phyloP scores from a whole-genome alignment of 1,140 invertebrate species.

The Zophobas atratus region DNA sequence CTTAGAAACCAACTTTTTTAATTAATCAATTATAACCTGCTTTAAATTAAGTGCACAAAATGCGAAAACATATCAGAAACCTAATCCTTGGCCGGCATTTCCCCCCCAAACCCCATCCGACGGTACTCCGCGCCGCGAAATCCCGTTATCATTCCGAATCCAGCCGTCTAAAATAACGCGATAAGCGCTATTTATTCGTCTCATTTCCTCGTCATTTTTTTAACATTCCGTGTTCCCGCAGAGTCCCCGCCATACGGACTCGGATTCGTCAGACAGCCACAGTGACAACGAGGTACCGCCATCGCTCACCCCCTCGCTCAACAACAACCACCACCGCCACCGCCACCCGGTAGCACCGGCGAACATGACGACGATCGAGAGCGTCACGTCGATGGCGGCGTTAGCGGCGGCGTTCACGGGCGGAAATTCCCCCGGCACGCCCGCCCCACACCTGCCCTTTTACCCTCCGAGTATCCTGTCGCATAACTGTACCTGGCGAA shows the following conservation, averaged over 20 bases:
- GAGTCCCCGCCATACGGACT: slow-evolving; percentile 75
- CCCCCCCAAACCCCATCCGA: too few species aligned
- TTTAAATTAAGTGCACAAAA: too few species aligned
- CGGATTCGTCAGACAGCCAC: slow-evolving; percentile 72
- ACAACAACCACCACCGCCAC: slow-evolving; percentile 68
- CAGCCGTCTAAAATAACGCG: not conserved
- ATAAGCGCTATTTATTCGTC: not conserved
- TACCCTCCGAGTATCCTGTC: slow-evolving; percentile 61
- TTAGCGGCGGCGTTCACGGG: slow-evolving; percentile 75
- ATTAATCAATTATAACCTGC: too few species aligned
- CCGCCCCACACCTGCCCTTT: slow-evolving; percentile 62
- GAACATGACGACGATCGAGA: slow-evolving; percentile 68
- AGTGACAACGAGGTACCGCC: slow-evolving; percentile 68
- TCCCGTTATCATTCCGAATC: not conserved
- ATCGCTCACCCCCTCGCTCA: slow-evolving; percentile 64
- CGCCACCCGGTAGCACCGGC: slow-evolving; percentile 51
- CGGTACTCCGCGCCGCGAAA: not conserved
- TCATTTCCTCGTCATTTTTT: not conserved
- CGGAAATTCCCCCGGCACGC: slow-evolving; percentile 50
- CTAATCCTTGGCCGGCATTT: too few species aligned
- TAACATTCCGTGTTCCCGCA: slow-evolving; percentile 62
- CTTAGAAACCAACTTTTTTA: too few species aligned
- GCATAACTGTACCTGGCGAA: slow-evolving; percentile 62
- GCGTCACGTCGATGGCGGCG: slow-evolving; percentile 75
- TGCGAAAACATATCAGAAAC: too few species aligned